These are phyloP conservation scores for Centruroides sculpturatus DNA, from an alignment of 1,140 invertebrate species.

Conservation along the genomic window DNA sequence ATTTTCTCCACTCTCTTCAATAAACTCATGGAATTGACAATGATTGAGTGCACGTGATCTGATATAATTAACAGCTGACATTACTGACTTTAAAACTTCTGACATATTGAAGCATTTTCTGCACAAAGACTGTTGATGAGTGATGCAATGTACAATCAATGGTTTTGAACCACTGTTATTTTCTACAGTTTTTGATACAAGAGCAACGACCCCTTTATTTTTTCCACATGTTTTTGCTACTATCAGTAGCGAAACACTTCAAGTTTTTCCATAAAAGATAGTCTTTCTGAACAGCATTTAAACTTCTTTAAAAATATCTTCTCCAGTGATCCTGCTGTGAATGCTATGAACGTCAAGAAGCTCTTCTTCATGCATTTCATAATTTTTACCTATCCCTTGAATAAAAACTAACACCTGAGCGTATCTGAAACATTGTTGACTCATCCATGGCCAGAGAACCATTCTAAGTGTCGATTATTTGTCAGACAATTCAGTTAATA, in stretches of 20 bases:
- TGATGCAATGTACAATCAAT: slow-evolving; percentile 5
- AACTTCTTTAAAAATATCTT: no score
- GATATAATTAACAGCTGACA: slow-evolving; percentile 25
- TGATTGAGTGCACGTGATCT: slow-evolving; percentile 22
- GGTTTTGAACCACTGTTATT: background rate
- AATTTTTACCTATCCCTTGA: no score
- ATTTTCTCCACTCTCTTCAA: slow-evolving; percentile 21
- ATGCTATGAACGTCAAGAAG: no score
- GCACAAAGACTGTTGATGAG: slow-evolving; percentile 23
- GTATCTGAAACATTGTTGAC: no score
- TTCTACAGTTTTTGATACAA: background rate
- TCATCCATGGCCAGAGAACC: no score
- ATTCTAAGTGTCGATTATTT: background rate
- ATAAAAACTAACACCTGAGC: no score
- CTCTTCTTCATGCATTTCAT: no score
- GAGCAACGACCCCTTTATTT: slow-evolving; percentile 19
- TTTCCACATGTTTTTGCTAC: slow-evolving; percentile 4
- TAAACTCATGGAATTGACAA: slow-evolving; percentile 23
- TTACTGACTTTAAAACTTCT: slow-evolving; percentile 21
- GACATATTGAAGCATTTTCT: slow-evolving; percentile 18
- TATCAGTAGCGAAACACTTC: no score
- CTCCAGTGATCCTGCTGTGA: no score
- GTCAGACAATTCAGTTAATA: background rate
- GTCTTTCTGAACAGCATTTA: no score
- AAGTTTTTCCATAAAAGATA: no score